Evolutionary conservation across 2,113 vertebrate genomes (phyloP), one percentile per base, ranked within the genome.

Genomic region (Haemorhous mexicanus): DNA sequence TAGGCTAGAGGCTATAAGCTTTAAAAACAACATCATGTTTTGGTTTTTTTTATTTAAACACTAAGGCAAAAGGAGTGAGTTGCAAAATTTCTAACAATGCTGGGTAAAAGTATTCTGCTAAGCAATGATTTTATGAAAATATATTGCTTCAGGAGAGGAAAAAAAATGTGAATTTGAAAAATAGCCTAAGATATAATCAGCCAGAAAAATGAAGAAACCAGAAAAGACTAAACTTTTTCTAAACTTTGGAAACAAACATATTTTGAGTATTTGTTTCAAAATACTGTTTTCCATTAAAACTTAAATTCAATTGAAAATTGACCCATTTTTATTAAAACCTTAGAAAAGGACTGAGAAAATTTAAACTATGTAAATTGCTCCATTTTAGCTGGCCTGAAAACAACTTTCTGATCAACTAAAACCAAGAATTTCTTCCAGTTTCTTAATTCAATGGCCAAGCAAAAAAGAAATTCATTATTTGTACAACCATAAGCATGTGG

Each of bases 251-350:
- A 74, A 53, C 1, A 39, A 50, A 49, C 46, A 6, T 44, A 79
- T 56, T 87, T 61, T 32, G 26, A 78, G 10, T 53, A 61, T 82
- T 52, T 84, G 22, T 69, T 85, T 87, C 44, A 90, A 87, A 85
- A 83, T 12, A 64, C 16, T 64, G 70, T 62, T 95, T 93, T 91
- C 90, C 73, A 88, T 94, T 95, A 84, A 80, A 89, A 81, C 28
- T 58, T 73, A 23, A 80, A 69, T 73, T 88, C 6, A 56, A 22
- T 44, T 93, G 28, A 41, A 94, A 94, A 75, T 58, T 20, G 37
- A 73, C 28, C 20, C 33, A 49, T 53, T 91, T 89, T 91, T 61
- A 68, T 64, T 56, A 49, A 76, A 82, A 3, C 2, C 17, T 3
- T 46, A 91, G 10, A 69, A 93, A 85, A 76, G 10, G 37, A 56